These are phyloP conservation scores for Dasyurus viverrinus DNA, from an alignment of 2,113 vertebrate species.

Conservation along the genomic window DNA sequence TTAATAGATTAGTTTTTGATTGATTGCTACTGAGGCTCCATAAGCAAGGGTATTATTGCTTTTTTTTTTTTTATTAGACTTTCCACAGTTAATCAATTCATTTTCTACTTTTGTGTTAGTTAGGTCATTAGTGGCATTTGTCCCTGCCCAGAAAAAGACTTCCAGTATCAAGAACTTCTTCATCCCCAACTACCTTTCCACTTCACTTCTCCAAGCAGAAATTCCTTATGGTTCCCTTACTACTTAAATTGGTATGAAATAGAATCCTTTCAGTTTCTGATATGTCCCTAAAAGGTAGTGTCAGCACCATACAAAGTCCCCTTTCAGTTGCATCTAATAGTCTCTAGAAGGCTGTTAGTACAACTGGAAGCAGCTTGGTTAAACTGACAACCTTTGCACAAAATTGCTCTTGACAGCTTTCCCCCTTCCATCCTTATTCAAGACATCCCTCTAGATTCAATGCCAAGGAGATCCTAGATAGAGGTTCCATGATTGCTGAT, in stretches of 20 bases:
- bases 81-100: not conserved
- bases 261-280: not conserved
- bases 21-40: not conserved
- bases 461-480: not conserved
- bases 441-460: not conserved
- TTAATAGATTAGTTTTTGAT: not conserved
- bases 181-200: not conserved
- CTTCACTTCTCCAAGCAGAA: not conserved
- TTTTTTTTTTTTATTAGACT: not conserved
- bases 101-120: not conserved
- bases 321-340: not conserved
- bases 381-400: not conserved
- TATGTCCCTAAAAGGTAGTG: not conserved
- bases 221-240: not conserved
- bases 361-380: not conserved
- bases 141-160: not conserved
- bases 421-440: not conserved
- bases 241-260: not conserved
- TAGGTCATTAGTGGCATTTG: not conserved
- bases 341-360: not conserved
- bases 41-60: not conserved
- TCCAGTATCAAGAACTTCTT: not conserved
- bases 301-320: not conserved
- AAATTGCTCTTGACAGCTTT: not conserved
- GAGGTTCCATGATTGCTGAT: conserved; percentile 6